Percentiles rank a stretch among this genome's conserved stretches.
Conservation (phyloP, 2,888 invertebrate genomes). For the Iselma pallidipennis region DNA sequence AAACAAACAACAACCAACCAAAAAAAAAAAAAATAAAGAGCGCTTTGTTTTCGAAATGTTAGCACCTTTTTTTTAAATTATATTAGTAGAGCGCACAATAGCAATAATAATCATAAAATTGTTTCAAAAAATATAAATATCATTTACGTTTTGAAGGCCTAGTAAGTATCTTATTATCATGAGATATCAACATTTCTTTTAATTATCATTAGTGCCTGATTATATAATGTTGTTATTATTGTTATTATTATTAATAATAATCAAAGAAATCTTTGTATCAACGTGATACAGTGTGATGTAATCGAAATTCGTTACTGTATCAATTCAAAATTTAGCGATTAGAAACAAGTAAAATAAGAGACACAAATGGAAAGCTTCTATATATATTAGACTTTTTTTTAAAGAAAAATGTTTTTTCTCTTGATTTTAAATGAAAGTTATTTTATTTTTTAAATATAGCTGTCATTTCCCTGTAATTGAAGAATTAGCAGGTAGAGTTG, state of each 20-base stretch:
- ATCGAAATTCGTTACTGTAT: background rate
- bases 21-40: background rate
- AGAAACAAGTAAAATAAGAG: background rate
- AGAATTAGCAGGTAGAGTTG: constrained; percentile 84
- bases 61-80: constrained; percentile 21
- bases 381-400: background rate
- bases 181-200: no score
- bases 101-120: background rate
- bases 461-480: constrained; percentile 66
- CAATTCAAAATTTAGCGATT: background rate
- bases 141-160: background rate
- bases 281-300: background rate
- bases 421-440: no score
- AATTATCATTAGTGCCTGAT: background rate
- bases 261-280: background rate
- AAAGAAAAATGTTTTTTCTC: no score
- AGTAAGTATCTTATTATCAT: no score
- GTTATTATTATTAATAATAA: background rate
- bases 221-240: background rate
- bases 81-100: constrained; percentile 20
- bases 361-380: background rate
- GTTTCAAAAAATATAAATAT: background rate
- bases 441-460: constrained; percentile 8
- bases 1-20: no score
- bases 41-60: background rate